phyloP scores from a whole-genome alignment of 2,888 invertebrate genomes.

The Reticulitermes lucifugus region DNA sequence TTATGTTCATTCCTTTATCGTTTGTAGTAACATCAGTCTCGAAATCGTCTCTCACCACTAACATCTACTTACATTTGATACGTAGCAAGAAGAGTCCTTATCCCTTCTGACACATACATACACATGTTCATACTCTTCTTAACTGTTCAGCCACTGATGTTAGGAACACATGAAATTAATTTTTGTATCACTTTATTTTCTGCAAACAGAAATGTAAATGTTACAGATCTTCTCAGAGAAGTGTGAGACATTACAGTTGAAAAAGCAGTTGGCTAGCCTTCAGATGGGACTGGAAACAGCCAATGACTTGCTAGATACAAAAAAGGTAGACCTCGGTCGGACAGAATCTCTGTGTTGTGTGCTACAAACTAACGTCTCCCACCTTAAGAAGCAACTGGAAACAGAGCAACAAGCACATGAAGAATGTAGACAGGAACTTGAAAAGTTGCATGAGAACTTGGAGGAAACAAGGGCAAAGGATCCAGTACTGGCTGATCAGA shows the following conservation, averaged over 20 bases:
- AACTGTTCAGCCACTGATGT: too few species aligned
- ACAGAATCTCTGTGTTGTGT: conserved; percentile 51
- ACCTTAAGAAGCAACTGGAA: conserved; percentile 52
- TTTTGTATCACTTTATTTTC: not conserved
- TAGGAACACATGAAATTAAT: too few species aligned
- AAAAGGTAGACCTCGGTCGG: conserved; percentile 52
- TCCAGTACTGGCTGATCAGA: conserved; percentile 51
- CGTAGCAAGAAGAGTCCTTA: too few species aligned
- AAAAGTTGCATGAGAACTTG: conserved; percentile 45
- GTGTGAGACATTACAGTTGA: conserved; percentile 52
- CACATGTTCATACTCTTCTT: too few species aligned
- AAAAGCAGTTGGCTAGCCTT: conserved; percentile 53
- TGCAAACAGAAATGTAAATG: not conserved
- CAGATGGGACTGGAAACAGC: conserved; percentile 54
- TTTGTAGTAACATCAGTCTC: too few species aligned
- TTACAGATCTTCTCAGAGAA: conserved; percentile 53
- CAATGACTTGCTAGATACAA: conserved; percentile 52
- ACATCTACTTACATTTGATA: too few species aligned
- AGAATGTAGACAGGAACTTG: conserved; percentile 48
- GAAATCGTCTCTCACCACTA: too few species aligned
- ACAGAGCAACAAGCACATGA: conserved; percentile 52
- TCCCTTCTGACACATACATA: too few species aligned
- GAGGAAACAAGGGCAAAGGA: conserved; percentile 53
- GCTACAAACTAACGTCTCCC: conserved; percentile 45
- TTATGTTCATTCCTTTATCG: too few species aligned